Evolutionary conservation across 2,888 invertebrate genomes (phyloP).

Genomic region (Melanotus villosus): DNA sequence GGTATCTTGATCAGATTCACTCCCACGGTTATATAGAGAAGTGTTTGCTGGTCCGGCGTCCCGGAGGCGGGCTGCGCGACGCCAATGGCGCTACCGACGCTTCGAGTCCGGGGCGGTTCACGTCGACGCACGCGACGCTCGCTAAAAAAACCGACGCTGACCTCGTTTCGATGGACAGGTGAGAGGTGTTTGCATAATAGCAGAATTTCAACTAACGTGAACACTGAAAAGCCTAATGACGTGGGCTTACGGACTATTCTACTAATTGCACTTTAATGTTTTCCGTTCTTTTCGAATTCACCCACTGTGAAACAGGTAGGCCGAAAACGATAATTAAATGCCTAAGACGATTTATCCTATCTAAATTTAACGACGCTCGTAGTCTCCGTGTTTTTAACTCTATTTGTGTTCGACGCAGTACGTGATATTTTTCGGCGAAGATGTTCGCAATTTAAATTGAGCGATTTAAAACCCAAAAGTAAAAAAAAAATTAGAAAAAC

Average conservation of each 20-base stretch:
- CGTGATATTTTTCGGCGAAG: too few relatives aligned
- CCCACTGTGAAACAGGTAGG: constrained; percentile 28
- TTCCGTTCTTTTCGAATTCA: constrained; percentile 36
- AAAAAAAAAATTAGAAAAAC: too few relatives aligned
- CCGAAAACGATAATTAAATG: constrained; percentile 37
- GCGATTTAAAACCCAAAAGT: too few relatives aligned
- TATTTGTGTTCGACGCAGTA: too few relatives aligned
- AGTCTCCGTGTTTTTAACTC: background rate
- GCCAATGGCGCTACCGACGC: constrained; percentile 65
- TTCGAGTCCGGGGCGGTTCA: constrained; percentile 62
- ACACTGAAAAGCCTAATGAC: constrained; percentile 35
- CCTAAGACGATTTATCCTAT: constrained; percentile 29
- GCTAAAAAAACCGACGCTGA: constrained; percentile 48
- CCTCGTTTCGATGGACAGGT: constrained; percentile 49
- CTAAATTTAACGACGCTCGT: constrained; percentile 18
- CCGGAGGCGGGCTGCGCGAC: constrained; percentile 65
- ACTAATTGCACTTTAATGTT: constrained; percentile 45
- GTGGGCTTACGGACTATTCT: constrained; percentile 31
- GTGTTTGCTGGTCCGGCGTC: constrained; percentile 58
- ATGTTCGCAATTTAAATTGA: too few relatives aligned
- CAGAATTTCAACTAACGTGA: constrained; percentile 41
- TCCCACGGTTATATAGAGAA: constrained; percentile 58
- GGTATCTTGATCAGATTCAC: constrained; percentile 61
- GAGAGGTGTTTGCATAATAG: constrained; percentile 46
- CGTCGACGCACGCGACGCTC: constrained; percentile 64